These are phyloP conservation scores for Thymelicus acteon DNA, from an alignment of 2,888 invertebrate genomes.

Conservation along the genomic window DNA sequence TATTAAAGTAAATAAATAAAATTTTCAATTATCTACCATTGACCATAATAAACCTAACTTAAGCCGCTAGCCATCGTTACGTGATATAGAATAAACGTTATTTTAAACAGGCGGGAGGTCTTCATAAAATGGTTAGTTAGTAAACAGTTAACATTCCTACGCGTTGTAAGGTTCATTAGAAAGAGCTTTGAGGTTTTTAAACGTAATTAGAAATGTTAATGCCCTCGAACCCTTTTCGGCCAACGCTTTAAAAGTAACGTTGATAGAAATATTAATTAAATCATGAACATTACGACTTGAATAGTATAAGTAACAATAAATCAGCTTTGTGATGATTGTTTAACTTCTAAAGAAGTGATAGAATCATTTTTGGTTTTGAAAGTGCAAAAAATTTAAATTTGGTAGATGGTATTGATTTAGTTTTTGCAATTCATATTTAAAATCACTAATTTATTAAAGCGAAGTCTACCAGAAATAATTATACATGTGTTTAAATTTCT, in stretches of 20 bases:
- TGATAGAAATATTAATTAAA: slow-evolving; percentile 20
- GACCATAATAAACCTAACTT: not conserved
- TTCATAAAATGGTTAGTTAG: slow-evolving; percentile 11
- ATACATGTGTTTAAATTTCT: too few relatives aligned
- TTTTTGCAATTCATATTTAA: too few relatives aligned
- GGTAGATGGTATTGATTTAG: too few relatives aligned
- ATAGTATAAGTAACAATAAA: not conserved
- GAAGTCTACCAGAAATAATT: too few relatives aligned
- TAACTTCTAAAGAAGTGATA: too few relatives aligned
- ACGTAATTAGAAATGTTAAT: slow-evolving; percentile 26
- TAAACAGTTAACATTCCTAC: slow-evolving; percentile 20
- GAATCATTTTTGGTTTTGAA: too few relatives aligned
- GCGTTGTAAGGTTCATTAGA: slow-evolving; percentile 26
- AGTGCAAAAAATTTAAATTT: too few relatives aligned
- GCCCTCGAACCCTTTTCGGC: slow-evolving; percentile 3
- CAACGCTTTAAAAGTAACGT: slow-evolving; percentile 4
- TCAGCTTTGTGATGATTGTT: too few relatives aligned
- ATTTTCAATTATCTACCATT: not conserved
- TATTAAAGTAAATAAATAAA: not conserved
- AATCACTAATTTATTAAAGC: too few relatives aligned
- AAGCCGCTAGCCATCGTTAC: not conserved
- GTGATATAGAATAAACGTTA: not conserved
- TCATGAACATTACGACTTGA: not conserved
- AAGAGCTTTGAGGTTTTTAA: slow-evolving; percentile 27
- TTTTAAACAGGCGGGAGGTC: not conserved